A percentile compares a stretch with the other conserved stretches of the same genome.
Evolutionary conservation across 35 echinoderm and acorn worm species (phyloP).

Genomic region (Heliocidaris erythrogramma): DNA sequence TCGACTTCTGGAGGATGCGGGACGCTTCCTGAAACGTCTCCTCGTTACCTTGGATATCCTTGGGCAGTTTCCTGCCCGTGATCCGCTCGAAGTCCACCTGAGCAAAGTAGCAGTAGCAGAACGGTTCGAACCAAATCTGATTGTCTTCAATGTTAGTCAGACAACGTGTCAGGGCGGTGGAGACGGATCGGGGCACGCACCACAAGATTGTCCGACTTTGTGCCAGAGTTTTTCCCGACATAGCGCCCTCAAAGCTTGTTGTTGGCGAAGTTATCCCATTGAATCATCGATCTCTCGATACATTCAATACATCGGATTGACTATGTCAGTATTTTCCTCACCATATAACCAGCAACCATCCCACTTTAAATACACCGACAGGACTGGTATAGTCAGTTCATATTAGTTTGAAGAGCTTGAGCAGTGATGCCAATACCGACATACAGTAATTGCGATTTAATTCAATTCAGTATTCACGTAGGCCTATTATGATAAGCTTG

Average conservation of each 20-base stretch:
- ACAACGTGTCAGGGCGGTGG: background rate
- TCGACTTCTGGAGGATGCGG: background rate
- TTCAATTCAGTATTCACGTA: no score
- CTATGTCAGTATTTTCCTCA: no score
- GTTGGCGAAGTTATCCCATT: no score
- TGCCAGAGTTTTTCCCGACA: background rate
- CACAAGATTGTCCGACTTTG: background rate
- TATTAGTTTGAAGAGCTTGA: no score
- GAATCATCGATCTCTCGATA: no score
- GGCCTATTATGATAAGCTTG: no score
- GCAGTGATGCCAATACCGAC: no score
- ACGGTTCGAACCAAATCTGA: background rate
- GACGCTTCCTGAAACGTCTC: background rate
- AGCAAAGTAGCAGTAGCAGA: background rate
- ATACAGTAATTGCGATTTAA: no score
- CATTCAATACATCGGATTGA: no score
- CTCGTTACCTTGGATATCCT: background rate
- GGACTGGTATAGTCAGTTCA: no score
- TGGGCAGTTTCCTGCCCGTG: background rate
- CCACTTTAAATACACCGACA: no score
- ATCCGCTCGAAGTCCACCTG: background rate
- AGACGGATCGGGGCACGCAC: background rate
- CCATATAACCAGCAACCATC: no score
- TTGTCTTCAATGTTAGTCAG: background rate
- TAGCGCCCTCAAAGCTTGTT: background rate